A percentile compares a stretch with the other conserved stretches of the same genome.
phyloP scores from a whole-genome alignment of 2,113 vertebrate genomes.

The Herpetotheres cachinnans region DNA sequence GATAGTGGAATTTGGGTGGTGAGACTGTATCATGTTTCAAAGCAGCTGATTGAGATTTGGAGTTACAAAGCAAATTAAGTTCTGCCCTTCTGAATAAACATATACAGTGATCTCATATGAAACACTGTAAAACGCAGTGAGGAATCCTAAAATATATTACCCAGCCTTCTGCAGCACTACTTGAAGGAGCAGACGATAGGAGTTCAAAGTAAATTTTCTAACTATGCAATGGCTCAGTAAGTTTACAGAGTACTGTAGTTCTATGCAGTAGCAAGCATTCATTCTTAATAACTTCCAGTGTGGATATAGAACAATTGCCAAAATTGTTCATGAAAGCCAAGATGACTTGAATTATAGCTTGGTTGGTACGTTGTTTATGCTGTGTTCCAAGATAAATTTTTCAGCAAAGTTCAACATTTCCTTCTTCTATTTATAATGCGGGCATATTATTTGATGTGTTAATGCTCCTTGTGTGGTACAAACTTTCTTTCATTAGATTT shows the following conservation, averaged over 20 bases:
- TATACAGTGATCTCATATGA: not conserved
- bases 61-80: not conserved
- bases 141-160: not conserved
- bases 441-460: not conserved
- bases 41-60: not conserved
- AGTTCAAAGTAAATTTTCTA: not conserved
- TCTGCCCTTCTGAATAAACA: not conserved
- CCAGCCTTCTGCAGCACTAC: rapidly evolving
- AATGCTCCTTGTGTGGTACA: not conserved
- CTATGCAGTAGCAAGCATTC: not conserved
- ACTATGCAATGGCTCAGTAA: not conserved
- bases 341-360: not conserved
- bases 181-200: not conserved
- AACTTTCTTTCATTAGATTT: not conserved
- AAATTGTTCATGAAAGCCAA: not conserved
- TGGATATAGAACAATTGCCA: not conserved
- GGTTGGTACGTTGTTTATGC: not conserved
- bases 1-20: not conserved
- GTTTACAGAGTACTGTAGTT: not conserved
- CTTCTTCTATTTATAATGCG: not conserved
- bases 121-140: not conserved
- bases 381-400: not conserved
- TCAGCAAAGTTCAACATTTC: not conserved
- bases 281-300: not conserved
- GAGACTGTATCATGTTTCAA: not conserved